Evolutionary conservation across 2,888 invertebrate genomes (phyloP).

Genomic region (Diarsia dahlii): DNA sequence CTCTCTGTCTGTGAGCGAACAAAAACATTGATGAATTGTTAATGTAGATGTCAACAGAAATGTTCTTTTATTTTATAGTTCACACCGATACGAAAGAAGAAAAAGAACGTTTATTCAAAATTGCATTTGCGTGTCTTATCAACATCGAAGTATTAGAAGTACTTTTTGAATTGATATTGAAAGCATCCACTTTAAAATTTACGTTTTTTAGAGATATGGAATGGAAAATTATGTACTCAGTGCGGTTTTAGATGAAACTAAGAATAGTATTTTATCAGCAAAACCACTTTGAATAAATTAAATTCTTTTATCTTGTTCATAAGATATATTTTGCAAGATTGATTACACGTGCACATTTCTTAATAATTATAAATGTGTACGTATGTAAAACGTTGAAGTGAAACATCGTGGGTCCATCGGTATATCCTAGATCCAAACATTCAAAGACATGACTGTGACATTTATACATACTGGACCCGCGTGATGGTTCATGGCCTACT

Average conservation of each 20-base stretch:
- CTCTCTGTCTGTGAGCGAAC: neutral
- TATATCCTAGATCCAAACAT: neutral
- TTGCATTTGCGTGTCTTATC: neutral
- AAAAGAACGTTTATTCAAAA: neutral
- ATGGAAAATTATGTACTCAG: neutral
- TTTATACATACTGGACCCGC: neutral
- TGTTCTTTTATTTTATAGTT: neutral
- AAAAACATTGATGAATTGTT: conserved; percentile 21
- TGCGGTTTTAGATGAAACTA: neutral
- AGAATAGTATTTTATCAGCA: neutral
- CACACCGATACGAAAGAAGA: neutral
- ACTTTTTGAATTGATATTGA: neutral
- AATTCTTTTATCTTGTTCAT: neutral
- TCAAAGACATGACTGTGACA: neutral
- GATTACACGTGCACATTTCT: neutral
- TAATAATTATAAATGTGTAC: neutral
- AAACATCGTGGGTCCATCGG: neutral
- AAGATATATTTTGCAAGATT: neutral
- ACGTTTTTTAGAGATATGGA: neutral
- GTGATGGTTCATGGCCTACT: neutral
- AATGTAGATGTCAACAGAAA: neutral
- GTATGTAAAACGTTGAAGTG: neutral
- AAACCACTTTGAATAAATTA: neutral
- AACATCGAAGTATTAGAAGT: neutral
- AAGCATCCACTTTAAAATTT: neutral